These are phyloP conservation scores for Brachypalpus laphriformis DNA, from an alignment of 2,888 invertebrate genomes.

Conservation along the genomic window DNA sequence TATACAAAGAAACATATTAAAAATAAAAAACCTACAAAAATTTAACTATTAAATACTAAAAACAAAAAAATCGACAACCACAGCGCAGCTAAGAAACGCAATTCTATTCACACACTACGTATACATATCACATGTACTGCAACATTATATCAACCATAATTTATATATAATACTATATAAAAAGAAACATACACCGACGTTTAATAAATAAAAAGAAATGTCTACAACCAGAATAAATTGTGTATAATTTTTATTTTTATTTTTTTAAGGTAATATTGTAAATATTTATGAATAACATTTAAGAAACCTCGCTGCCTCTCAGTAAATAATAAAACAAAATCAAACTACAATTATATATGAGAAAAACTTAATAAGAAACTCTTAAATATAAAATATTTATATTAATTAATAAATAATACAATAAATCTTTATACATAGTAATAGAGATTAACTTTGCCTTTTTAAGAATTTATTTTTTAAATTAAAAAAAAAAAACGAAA, in stretches of 20 bases:
- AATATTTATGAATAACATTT: constrained; percentile 70
- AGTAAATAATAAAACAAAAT: constrained; percentile 76
- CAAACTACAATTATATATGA: constrained; percentile 57
- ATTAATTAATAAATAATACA: constrained; percentile 51
- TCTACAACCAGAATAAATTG: constrained; percentile 50
- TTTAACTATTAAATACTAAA: too few species aligned
- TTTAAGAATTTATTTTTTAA: constrained; percentile 63
- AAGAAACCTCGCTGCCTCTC: constrained; percentile 82
- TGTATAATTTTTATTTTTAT: constrained; percentile 66
- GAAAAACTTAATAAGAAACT: constrained; percentile 58
- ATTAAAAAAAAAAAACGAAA: constrained; percentile 33
- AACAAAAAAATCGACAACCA: neutral
- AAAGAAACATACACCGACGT: constrained; percentile 32
- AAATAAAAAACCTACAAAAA: constrained; percentile 13
- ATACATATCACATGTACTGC: constrained; percentile 61
- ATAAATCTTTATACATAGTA: constrained; percentile 26
- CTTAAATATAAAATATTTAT: constrained; percentile 57
- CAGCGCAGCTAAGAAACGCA: constrained; percentile 36
- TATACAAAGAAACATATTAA: constrained; percentile 16
- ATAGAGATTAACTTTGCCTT: constrained; percentile 58
- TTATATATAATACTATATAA: constrained; percentile 25
- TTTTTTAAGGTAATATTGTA: constrained; percentile 59
- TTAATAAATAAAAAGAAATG: constrained; percentile 31
- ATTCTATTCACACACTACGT: constrained; percentile 46
- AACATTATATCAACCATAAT: constrained; percentile 55